A percentile compares a stretch with the other conserved stretches of the same genome.
Evolutionary conservation across 2,113 vertebrate genomes (phyloP).

Genomic region (Fregata magnificens): DNA sequence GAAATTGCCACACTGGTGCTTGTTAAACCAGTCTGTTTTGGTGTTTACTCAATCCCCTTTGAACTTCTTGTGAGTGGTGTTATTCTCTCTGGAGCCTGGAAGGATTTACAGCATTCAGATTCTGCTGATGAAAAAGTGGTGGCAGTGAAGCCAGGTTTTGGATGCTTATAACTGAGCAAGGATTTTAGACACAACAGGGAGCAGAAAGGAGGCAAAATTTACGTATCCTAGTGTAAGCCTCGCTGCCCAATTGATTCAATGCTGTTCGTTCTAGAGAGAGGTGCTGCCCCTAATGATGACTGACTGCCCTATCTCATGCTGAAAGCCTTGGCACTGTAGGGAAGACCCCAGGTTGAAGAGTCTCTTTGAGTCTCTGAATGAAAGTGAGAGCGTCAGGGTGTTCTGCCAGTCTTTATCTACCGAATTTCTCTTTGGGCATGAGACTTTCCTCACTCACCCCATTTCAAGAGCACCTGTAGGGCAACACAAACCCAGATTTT

Average conservation of each 20-base stretch:
- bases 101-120: background rate
- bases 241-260: background rate
- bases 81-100: conserved; percentile 8
- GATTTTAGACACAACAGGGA: background rate
- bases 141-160: background rate
- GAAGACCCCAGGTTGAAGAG: background rate
- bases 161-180: background rate
- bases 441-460: background rate
- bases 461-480: background rate
- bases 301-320: background rate
- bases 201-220: background rate
- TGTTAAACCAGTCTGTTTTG: background rate
- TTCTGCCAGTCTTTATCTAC: background rate
- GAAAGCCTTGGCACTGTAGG: background rate
- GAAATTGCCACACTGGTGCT: conserved; percentile 11
- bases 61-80: background rate
- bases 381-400: background rate
- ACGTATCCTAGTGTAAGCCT: background rate
- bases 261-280: background rate
- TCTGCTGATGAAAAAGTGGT: background rate
- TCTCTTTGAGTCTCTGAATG: background rate
- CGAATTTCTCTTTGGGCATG: background rate
- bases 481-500: background rate
- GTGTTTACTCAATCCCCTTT: background rate
- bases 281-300: background rate